Evolutionary conservation across 2,113 vertebrate species (phyloP), one percentile per base, ranked within the genome.

Genomic region (Centropus bengalensis): DNA sequence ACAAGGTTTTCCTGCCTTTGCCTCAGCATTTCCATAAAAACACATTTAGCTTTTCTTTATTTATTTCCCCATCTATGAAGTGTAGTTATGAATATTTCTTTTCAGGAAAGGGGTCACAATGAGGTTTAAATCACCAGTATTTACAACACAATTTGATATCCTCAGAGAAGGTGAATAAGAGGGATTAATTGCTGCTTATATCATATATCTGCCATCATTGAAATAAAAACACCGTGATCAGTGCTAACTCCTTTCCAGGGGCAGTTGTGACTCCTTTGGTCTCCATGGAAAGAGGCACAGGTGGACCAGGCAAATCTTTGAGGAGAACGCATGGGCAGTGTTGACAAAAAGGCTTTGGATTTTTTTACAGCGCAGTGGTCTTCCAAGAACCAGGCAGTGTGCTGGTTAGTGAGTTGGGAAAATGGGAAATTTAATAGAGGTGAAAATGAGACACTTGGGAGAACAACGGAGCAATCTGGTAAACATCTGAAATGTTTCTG

Each of bases 381-480:
- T 96, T 95, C 89, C 93, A 93, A 78, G 88, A 86, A 81, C 28
- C 47, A 64, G 70, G 62, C 79, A 90, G 58, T 1, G 2, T 78
- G 82, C 80, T 90, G 73, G 69, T 88, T 74, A 91, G 80, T 86
- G 83, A 93, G 89, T 63, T 93, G 82, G 78, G 86, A 93, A 94
- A 93, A 89, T 58, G 70, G 96, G 84, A 94, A 91, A 97, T 95
- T 93, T 89, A 94, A 89, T 44, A 95, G 91, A 91, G 54, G 81
- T 82, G 86, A 94, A 96, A 95, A 94, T 79, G 89, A 92, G 88
- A 77, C 94, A 66, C 89, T 81, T 79, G 92, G 91, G 93, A 92
- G 81, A 91, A 76, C 66, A 85, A 62, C 4, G 44, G 58, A 89
- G 62, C 75, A 88, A 79, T 81, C 91, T 91, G 91, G 83, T 95